These are phyloP conservation scores for Schizotus pectinicornis DNA, from an alignment of 2,888 invertebrate genomes.

Conservation along the genomic window DNA sequence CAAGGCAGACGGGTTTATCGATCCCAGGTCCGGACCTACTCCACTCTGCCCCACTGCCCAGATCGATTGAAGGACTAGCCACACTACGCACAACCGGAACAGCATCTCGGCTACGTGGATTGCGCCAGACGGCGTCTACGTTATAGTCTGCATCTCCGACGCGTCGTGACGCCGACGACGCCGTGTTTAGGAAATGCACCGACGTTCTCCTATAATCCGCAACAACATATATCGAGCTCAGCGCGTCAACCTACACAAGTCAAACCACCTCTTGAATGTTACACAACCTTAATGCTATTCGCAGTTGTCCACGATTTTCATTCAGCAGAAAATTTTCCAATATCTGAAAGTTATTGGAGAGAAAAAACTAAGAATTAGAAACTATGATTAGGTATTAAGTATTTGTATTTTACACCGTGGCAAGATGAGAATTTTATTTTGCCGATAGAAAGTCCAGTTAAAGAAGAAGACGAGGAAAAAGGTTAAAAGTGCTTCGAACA, in stretches of 20 bases:
- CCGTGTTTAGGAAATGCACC: constrained; percentile 28
- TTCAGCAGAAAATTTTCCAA: background rate
- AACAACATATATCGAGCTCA: constrained; percentile 9
- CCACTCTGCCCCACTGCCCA: constrained; percentile 38
- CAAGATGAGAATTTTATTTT: background rate
- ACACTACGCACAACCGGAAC: constrained; percentile 32
- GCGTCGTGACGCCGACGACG: constrained; percentile 24
- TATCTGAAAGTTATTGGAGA: too few species aligned
- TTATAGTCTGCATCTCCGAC: constrained; percentile 23
- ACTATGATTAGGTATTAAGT: too few species aligned
- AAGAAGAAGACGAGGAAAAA: too few species aligned
- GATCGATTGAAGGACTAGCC: constrained; percentile 30
- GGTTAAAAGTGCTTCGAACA: too few species aligned
- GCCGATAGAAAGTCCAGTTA: too few species aligned
- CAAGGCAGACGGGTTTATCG: constrained; percentile 37
- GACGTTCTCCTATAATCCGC: constrained; percentile 4
- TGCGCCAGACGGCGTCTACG: constrained; percentile 28
- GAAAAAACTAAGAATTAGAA: too few species aligned
- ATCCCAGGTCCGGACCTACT: constrained; percentile 37
- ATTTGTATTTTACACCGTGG: background rate
- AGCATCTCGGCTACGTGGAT: constrained; percentile 25
- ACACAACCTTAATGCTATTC: too few species aligned
- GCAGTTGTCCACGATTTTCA: too few species aligned
- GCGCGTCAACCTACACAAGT: background rate
- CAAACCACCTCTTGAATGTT: background rate